phyloP scores from a whole-genome alignment of 1,140 invertebrate genomes.

The Lordiphosa stackelbergi region DNA sequence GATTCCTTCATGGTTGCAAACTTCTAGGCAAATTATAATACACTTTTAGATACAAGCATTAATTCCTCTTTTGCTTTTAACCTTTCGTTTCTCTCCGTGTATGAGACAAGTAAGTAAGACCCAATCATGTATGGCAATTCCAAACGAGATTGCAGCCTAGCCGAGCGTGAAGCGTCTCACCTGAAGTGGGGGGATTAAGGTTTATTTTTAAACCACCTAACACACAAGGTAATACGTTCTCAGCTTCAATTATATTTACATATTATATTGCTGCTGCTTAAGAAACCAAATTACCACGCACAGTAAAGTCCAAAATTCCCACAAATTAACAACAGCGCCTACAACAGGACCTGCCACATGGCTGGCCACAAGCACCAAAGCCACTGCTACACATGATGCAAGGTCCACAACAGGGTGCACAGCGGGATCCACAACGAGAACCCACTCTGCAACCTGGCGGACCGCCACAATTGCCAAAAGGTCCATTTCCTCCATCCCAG shows the following conservation, averaged over 20 bases:
- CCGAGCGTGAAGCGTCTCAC: constrained; percentile 45
- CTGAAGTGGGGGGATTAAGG: constrained; percentile 4
- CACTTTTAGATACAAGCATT: no score
- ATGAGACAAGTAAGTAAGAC: constrained; percentile 31
- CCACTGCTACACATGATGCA: constrained; percentile 25
- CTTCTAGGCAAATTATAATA: no score
- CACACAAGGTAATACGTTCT: background rate
- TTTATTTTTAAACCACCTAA: constrained; percentile 29
- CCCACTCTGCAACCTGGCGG: background rate
- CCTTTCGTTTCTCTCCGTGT: constrained; percentile 19
- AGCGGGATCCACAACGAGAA: background rate
- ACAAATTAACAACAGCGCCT: constrained; percentile 6
- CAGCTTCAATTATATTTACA: constrained; percentile 1
- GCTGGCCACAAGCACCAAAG: constrained; percentile 18
- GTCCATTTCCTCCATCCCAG: constrained; percentile 25
- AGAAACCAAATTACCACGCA: constrained; percentile 34
- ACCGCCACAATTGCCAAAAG: constrained; percentile 16
- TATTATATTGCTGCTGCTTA: constrained; percentile 26
- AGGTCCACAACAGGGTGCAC: constrained; percentile 1
- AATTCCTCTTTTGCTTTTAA: no score
- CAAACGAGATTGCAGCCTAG: constrained; percentile 55
- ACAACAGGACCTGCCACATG: no score
- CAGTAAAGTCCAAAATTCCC: constrained; percentile 25
- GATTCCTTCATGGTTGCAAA: no score
- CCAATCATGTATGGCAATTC: constrained; percentile 64